Evolutionary conservation across 37 sponge, comb jelly and placozoan species (phyloP), one percentile per base, ranked within the genome.

Genomic region (Chondrilla cf. caribensis): DNA sequence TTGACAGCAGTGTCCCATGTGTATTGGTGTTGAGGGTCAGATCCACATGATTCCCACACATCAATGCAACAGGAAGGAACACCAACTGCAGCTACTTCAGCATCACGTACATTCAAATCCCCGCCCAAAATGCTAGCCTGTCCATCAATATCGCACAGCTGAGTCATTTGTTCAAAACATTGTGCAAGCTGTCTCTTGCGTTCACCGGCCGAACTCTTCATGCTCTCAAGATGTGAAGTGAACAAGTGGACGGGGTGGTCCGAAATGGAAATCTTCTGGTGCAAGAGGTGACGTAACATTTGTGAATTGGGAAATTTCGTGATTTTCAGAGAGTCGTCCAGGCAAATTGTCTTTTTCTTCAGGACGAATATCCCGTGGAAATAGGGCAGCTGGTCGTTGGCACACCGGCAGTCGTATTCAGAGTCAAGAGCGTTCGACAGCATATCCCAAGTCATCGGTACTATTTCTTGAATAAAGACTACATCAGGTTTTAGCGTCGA

Each of bases 201-300:
- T 59, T 87, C 88, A 0, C 26, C 42, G 2, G 76, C 72, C 26
- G 62, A 71, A 42, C 84, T 81, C 73, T 81, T 72, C 67, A 83
- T 87, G 78, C 94, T 93, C 79, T 93, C 94, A 24, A 93, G 81
- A 78, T 93, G 94, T 26, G 88, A 83, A 17, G 94, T 90, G 40
- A 89, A 33, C 19, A 93, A 41, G 14, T 81, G 66, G 3, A 90
- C 19, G 6, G 80, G 77, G 0, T 72, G 79, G 9, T 86, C 88
- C 2, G 26, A 19, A 35, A 82, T 81, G 19, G 15, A 38, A 9
- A 91, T 60, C 2, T 79, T 42, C 32, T 84, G 70, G 29, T 85
- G 80, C 0, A 93, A 76, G 3, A 90, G 76, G 59, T 93, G 90
- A 3, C 94, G 67, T 15, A 85, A 86, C 94, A 93, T 93, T 38